Evolutionary conservation across 2,113 vertebrate genomes (phyloP), one percentile per base, ranked within the genome.

Genomic region (Melozone crissalis): DNA sequence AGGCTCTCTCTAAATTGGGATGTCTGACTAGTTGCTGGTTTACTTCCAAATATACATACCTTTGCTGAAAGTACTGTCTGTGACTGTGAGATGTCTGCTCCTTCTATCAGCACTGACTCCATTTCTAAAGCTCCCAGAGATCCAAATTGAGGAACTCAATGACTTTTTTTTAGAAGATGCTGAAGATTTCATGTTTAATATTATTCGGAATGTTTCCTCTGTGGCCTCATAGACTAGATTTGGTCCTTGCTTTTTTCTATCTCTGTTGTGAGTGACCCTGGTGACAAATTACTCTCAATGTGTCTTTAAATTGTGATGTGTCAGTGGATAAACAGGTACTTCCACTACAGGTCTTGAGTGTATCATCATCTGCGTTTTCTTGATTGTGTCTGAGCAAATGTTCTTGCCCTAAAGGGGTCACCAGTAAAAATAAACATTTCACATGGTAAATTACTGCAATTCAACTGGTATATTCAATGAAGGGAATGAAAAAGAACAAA

Each of bases 341-440:
- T 93, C 67, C 75, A 46, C 61, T 84, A 84, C 9, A 17, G 46
- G 31, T 59, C 79, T 91, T 76, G 47, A 72, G 59, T 58, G 55
- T 67, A 66, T 43, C 61, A 49, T 89, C 47, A 39, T 39, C 51
- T 77, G 30, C 1, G 3, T 87, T 95, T 88, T 85, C 71, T 90
- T 96, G 83, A 86, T 80, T 94, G 78, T 84, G 44, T 33, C 80
- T 79, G 80, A 81, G 51, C 17, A 86, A 96, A 84, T 68, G 58
- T 47, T 93, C 41, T 61, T 74, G 37, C 61, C 59, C 74, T 68
- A 46, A 33, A 93, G 37, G 63, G 47, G 52, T 89, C 57, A 84
- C 41, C 58, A 41, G 55, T 95, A 90, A 95, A 91, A 95, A 81
- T 59, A 95, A 91, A 54, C 10, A 35, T 68, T 90, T 79, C 62